Evolutionary conservation across 2,888 invertebrate genomes (phyloP).

Genomic region (Tetropium fuscum): DNA sequence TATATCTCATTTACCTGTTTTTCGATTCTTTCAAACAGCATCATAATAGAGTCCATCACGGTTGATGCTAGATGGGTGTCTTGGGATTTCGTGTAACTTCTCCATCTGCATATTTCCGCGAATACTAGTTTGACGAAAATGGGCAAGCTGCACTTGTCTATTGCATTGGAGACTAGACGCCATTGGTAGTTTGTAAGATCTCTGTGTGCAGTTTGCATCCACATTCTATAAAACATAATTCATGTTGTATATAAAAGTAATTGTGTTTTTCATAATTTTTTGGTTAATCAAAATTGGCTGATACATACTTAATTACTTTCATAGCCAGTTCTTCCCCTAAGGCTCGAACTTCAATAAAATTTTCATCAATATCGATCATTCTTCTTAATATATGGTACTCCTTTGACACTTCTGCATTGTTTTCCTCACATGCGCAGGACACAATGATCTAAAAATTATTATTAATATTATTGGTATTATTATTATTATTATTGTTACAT

Average conservation of each 20-base stretch:
- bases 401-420: constrained; percentile 86
- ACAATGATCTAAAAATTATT: constrained; percentile 79
- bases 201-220: constrained; percentile 91
- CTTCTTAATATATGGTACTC: constrained; percentile 87
- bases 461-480: neutral
- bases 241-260: neutral
- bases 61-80: constrained; percentile 94
- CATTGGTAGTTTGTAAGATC: constrained; percentile 95
- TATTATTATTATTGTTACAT: too few relatives aligned
- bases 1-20: constrained; percentile 82
- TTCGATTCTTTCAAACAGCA: constrained; percentile 95
- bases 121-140: constrained; percentile 98
- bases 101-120: constrained; percentile 97
- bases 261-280: too few relatives aligned
- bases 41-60: constrained; percentile 97
- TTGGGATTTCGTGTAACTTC: constrained; percentile 94
- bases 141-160: constrained; percentile 92
- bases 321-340: constrained; percentile 94
- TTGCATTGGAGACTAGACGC: constrained; percentile 93
- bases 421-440: constrained; percentile 89
- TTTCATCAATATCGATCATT: constrained; percentile 90
- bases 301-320: constrained; percentile 84
- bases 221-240: constrained; percentile 72
- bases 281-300: too few relatives aligned
- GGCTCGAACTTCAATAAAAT: constrained; percentile 90